Conservation (phyloP, 2,797 vertebrate genomes). For the Garrulus glandarius region DNA sequence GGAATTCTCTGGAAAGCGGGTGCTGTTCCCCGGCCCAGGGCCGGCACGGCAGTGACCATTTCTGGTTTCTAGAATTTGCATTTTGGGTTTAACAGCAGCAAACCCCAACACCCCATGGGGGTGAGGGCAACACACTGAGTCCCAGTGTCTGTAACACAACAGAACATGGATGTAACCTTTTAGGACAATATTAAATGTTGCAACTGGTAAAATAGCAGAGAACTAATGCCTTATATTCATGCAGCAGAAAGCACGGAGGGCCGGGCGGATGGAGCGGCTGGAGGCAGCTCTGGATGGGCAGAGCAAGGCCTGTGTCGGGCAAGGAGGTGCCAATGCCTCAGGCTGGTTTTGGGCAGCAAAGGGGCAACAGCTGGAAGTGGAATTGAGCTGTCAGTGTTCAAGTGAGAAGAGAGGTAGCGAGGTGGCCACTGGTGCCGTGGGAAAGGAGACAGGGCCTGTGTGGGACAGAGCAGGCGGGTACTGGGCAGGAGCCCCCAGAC, state of each 20-base stretch:
- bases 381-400: background rate
- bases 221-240: conserved; percentile 24
- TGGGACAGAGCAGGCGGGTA: background rate
- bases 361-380: background rate
- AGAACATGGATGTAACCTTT: background rate
- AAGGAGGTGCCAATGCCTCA: background rate
- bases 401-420: background rate
- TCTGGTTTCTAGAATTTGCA: background rate
- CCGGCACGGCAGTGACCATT: background rate
- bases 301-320: background rate
- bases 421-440: background rate
- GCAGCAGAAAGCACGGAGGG: background rate
- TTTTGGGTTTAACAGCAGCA: background rate
- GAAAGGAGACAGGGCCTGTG: background rate
- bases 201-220: background rate
- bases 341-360: background rate
- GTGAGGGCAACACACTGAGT: background rate
- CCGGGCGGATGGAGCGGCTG: background rate
- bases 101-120: background rate
- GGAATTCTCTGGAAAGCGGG: background rate
- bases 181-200: background rate
- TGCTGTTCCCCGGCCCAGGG: rapidly evolving
- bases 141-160: background rate
- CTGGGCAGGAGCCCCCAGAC: background rate
- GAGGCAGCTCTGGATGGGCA: background rate